Conservation (phyloP, 53 echinoderm and acorn worm genomes). For the Temnopleurus reevesii region DNA sequence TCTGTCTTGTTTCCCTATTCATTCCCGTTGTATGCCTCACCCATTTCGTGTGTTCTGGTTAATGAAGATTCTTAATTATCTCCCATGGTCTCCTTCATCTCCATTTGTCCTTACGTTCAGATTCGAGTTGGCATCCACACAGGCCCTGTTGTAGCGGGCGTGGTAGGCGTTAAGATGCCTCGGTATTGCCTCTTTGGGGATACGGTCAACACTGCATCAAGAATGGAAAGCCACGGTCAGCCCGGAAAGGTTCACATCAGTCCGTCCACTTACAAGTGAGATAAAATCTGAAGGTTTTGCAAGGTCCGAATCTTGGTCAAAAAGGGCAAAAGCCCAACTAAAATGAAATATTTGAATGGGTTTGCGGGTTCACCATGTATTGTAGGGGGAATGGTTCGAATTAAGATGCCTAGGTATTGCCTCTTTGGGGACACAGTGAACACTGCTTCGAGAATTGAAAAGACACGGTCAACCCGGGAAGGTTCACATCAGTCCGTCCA, state of each 20-base stretch:
- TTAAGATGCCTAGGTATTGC: constrained; percentile 88
- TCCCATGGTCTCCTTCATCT: no score
- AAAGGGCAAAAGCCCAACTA: no score
- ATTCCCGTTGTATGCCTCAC: no score
- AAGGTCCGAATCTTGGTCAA: no score
- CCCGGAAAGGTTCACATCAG: constrained; percentile 76
- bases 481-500: constrained; percentile 68
- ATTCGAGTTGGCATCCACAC: constrained; percentile 85
- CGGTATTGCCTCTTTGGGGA: constrained; percentile 89
- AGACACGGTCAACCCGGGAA: constrained; percentile 75
- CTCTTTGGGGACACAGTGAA: constrained; percentile 91
- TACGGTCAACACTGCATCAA: constrained; percentile 83
- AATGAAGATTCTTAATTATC: no score
- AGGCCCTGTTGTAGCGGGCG: constrained; percentile 84
- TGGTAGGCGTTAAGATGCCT: constrained; percentile 85
- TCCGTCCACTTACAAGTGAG: constrained; percentile 46
- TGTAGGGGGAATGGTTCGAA: constrained; percentile 82
- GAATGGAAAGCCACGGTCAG: constrained; percentile 79
- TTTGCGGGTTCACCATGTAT: no score
- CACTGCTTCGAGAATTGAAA: constrained; percentile 82
- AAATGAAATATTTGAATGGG: no score
- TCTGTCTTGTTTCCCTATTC: no score
- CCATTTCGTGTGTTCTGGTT: no score
- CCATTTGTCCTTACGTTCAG: neutral
- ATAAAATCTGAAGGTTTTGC: no score